These are phyloP conservation scores for Percina caprodes DNA, from an alignment of 2,113 vertebrate genomes.

Conservation along the genomic window DNA sequence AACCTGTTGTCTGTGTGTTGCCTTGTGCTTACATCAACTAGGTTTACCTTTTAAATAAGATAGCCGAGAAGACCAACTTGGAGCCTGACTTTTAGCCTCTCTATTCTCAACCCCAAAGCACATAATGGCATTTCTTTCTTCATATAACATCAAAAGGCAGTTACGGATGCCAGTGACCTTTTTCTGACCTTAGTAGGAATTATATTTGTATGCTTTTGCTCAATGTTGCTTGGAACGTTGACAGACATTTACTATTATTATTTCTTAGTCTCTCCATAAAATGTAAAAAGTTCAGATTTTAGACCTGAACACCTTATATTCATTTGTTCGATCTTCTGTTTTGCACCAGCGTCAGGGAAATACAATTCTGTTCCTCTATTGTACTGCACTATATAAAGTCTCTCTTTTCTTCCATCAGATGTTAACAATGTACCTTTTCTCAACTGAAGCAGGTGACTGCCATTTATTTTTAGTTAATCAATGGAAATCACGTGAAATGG, in stretches of 20 bases:
- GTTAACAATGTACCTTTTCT: not conserved
- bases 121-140: not conserved
- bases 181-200: constrained; percentile 6
- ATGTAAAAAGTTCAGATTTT: not conserved
- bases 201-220: not conserved
- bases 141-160: constrained; percentile 1
- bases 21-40: constrained; percentile 68
- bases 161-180: not conserved
- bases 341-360: too few relatives aligned
- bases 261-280: not conserved
- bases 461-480: constrained; percentile 1
- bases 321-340: too few relatives aligned
- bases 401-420: not conserved
- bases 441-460: not conserved
- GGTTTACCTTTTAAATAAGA: constrained; percentile 39
- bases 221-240: not conserved
- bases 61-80: constrained; percentile 22
- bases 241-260: not conserved
- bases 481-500: not conserved
- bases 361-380: too few relatives aligned
- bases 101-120: constrained; percentile 5
- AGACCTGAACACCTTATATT: too few relatives aligned
- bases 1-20: constrained; percentile 60
- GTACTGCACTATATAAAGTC: too few relatives aligned
- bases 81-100: constrained; percentile 8